Evolutionary conservation across 2,113 vertebrate genomes (phyloP), one percentile per base, ranked within the genome.

Genomic region (Oncorhynchus nerka): DNA sequence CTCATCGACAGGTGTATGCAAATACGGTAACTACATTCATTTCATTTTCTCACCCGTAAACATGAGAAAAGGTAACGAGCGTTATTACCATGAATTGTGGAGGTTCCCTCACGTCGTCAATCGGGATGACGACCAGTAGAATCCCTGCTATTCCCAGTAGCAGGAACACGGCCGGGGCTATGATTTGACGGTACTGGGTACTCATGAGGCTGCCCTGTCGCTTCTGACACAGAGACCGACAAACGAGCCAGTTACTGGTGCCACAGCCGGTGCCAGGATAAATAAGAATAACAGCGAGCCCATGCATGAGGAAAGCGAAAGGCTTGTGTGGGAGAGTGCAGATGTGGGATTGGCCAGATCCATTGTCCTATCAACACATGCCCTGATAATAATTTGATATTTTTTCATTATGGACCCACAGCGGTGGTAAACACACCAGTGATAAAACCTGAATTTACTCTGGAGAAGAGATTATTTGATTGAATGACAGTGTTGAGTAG

Each of bases 81-180:
- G n/a, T 13, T 13, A 5, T 94, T 93, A 97, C 96, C 96, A 95
- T 95, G 85, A 93, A 86, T 9, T 85, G 77, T 2, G 95, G 87
- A 13, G 90, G 84, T 6, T 87, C 89, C 77, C 69, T 82, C 73
- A 89, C 11, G 68, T 95, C 89, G 65, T 83, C 87, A 28, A 86
- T 83, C 19, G 92, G 90, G 20, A 95, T 78, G 61, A 91, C 88
- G 12, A 97, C 79, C 74, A 97, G 92, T 45, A 96, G 83, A 73
- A 97, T 93, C 28, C 95, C 95, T 1, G 87, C 72, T 1, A 94
- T n/a, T n/a, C 93, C 93, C 65, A 91, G 77, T 1, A 89, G 39
- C 48, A 94, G 86, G 71, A 96, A 87, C 7, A 88, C 75, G 22
- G 79, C 20, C 45, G 89, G 67, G 75, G 79, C 71, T 84, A 89